Percentiles rank a stretch among this genome's conserved stretches.
Conservation (phyloP, 2,888 invertebrate genomes). For the Urechis unicinctus region DNA sequence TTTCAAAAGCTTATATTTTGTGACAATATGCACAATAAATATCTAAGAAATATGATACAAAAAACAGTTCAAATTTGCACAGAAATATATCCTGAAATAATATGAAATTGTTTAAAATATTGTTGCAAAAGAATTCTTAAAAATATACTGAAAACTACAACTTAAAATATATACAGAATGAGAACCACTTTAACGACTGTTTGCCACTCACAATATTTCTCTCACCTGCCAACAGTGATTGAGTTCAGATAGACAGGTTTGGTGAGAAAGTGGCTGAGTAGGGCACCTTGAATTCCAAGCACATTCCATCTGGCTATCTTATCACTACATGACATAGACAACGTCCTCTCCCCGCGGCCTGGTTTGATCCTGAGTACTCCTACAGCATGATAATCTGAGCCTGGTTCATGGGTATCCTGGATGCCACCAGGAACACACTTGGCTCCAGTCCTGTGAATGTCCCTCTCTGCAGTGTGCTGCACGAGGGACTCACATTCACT, state of each 20-base stretch:
- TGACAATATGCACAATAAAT: too few species aligned
- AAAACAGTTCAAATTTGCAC: too few species aligned
- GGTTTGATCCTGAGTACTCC: slow-evolving; percentile 79
- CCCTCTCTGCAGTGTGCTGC: slow-evolving; percentile 16
- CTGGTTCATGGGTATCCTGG: slow-evolving; percentile 60
- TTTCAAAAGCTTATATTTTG: too few species aligned
- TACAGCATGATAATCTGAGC: slow-evolving; percentile 61
- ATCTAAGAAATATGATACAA: too few species aligned
- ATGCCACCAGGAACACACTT: slow-evolving; percentile 62
- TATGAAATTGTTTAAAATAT: too few species aligned
- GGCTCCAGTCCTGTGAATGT: slow-evolving; percentile 77
- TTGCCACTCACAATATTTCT: too few species aligned
- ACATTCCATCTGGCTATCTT: slow-evolving; percentile 85
- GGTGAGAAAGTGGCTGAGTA: slow-evolving; percentile 64
- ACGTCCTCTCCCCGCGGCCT: slow-evolving; percentile 79
- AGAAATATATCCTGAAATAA: too few species aligned
- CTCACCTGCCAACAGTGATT: slow-evolving; percentile 64
- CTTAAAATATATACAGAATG: too few species aligned
- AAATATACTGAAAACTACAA: too few species aligned
- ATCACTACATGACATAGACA: slow-evolving; percentile 89
- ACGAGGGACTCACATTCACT: background rate
- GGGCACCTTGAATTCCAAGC: slow-evolving; percentile 67
- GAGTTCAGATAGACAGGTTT: slow-evolving; percentile 65
- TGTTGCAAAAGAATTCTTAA: too few species aligned
- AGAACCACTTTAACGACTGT: too few species aligned